These are phyloP conservation scores for Ernsta delagoae DNA, from an alignment of 2,888 invertebrate species.

Conservation along the genomic window DNA sequence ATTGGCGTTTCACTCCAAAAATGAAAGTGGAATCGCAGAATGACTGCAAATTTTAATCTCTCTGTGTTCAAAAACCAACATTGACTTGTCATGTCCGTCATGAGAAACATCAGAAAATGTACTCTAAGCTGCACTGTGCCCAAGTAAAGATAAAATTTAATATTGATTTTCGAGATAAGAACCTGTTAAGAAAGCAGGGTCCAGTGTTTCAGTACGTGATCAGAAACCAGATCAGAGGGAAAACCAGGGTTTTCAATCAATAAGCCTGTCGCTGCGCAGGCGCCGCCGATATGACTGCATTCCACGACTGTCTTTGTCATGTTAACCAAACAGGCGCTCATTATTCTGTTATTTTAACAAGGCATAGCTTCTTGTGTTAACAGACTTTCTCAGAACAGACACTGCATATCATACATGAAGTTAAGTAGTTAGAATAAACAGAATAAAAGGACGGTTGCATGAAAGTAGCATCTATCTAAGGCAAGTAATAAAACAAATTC, in stretches of 20 bases:
- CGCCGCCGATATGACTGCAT: constrained; percentile 74
- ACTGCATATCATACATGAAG: background rate
- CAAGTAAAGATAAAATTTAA: constrained; percentile 18
- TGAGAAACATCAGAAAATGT: constrained; percentile 10
- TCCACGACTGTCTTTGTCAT: constrained; percentile 74
- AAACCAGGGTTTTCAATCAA: constrained; percentile 62
- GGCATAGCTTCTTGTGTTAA: constrained; percentile 50
- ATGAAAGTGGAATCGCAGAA: background rate
- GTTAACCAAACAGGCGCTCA: constrained; percentile 77
- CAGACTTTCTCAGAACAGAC: constrained; percentile 23
- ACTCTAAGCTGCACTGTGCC: constrained; percentile 12
- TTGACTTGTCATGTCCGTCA: background rate
- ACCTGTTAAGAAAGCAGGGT: constrained; percentile 42
- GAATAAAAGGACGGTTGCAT: too few species aligned
- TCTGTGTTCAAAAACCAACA: constrained; percentile 11
- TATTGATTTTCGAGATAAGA: constrained; percentile 35
- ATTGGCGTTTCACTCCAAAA: background rate
- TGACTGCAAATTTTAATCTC: background rate
- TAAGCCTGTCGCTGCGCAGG: constrained; percentile 48
- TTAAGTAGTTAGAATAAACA: background rate
- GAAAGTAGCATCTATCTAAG: background rate
- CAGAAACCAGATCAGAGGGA: constrained; percentile 73
- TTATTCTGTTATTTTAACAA: constrained; percentile 82
- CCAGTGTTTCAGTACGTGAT: constrained; percentile 59
- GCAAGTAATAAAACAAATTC: constrained; percentile 3